A percentile compares a stretch with the other conserved stretches of the same genome.
phyloP scores from a whole-genome alignment of 2,888 invertebrate species.

The Archaeoteleia sp. region DNA sequence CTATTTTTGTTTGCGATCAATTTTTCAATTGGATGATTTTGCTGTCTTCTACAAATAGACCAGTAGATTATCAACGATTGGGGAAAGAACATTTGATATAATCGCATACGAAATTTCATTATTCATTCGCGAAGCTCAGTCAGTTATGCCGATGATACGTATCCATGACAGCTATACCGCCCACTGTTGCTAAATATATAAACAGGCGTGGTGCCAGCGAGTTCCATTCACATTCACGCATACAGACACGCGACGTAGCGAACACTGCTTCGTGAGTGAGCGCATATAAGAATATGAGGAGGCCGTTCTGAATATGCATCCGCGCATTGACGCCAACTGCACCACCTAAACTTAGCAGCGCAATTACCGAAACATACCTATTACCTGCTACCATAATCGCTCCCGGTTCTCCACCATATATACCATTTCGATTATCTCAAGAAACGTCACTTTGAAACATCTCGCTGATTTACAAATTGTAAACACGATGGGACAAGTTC shows the following conservation, averaged over 20 bases:
- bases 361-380: slow-evolving; percentile 73
- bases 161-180: slow-evolving; percentile 75
- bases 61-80: slow-evolving; percentile 11
- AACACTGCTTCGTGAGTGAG: slow-evolving; percentile 64
- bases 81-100: slow-evolving; percentile 39
- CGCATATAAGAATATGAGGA: slow-evolving; percentile 71
- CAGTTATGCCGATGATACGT: slow-evolving; percentile 75
- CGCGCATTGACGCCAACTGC: slow-evolving; percentile 74
- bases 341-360: slow-evolving; percentile 73
- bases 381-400: slow-evolving; percentile 66
- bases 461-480: too few species aligned
- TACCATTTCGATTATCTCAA: slow-evolving; percentile 19
- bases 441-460: slow-evolving; percentile 1
- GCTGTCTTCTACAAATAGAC: not conserved
- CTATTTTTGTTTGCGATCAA: too few species aligned
- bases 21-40: slow-evolving; percentile 16
- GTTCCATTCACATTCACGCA: slow-evolving; percentile 73
- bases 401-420: slow-evolving; percentile 50
- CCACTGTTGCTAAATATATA: slow-evolving; percentile 75
- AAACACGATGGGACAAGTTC: too few species aligned
- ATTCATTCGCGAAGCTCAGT: slow-evolving; percentile 73
- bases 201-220: slow-evolving; percentile 74
- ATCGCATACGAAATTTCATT: slow-evolving; percentile 69
- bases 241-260: slow-evolving; percentile 53
- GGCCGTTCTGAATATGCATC: slow-evolving; percentile 74